Evolutionary conservation across 2,888 invertebrate genomes (phyloP).

Genomic region (Epinotia bilunana): DNA sequence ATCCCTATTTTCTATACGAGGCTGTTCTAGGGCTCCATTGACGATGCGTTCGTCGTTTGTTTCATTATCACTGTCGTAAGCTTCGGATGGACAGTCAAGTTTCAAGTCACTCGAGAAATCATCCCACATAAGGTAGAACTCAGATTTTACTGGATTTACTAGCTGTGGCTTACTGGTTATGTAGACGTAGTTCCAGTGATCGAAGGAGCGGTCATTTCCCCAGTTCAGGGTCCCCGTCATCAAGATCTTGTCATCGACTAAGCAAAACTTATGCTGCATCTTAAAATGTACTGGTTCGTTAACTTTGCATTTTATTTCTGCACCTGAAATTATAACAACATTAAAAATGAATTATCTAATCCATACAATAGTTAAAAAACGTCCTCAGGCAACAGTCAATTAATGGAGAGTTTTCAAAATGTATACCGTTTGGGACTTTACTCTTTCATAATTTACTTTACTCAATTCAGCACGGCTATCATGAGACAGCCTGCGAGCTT

Average conservation of each 20-base stretch:
- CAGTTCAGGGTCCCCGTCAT: conserved; percentile 91
- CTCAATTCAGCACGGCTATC: too few species aligned
- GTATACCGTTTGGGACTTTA: too few species aligned
- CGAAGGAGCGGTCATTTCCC: conserved; percentile 88
- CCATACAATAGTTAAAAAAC: too few species aligned
- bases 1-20: conserved; percentile 8
- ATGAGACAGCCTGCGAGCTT: too few species aligned
- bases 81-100: conserved; percentile 41
- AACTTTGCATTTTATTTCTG: conserved; percentile 81
- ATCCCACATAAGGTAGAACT: conserved; percentile 87
- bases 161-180: conserved; percentile 85
- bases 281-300: conserved; percentile 66
- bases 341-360: too few species aligned
- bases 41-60: not conserved
- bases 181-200: conserved; percentile 89
- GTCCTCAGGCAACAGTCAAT: too few species aligned
- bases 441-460: too few species aligned
- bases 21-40: conserved; percentile 10
- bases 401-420: too few species aligned
- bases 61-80: conserved; percentile 27
- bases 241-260: conserved; percentile 86
- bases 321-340: conserved; percentile 72
- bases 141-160: conserved; percentile 81
- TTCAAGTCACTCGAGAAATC: conserved; percentile 51
- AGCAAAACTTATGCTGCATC: conserved; percentile 92